These are phyloP conservation scores for Chironex yamaguchii DNA, from an alignment of 30 jellyfish, hydroid and myxozoan genomes.

Conservation along the genomic window DNA sequence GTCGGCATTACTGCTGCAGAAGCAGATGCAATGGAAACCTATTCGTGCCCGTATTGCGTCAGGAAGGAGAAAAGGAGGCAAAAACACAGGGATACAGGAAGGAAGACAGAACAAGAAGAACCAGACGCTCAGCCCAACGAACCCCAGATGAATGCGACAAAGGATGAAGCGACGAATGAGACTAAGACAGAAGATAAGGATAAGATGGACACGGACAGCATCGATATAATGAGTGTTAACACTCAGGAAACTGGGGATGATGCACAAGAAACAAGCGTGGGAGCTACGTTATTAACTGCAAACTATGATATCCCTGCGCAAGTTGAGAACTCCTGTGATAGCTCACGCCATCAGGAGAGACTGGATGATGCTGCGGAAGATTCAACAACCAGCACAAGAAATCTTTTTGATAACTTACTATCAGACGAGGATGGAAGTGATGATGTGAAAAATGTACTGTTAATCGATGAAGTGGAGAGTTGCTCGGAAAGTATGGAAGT, in stretches of 20 bases:
- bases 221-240: not conserved
- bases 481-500: not conserved
- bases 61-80: not conserved
- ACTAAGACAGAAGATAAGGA: not conserved
- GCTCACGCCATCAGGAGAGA: not conserved
- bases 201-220: not conserved
- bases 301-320: not conserved
- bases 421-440: not conserved
- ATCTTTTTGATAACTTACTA: not conserved
- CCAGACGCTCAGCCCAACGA: not conserved
- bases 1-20: slow-evolving; percentile 96
- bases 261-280: not conserved
- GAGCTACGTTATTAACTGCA: not conserved
- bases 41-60: slow-evolving; percentile 80
- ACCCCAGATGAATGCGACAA: not conserved
- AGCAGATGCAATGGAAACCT: slow-evolving; percentile 93
- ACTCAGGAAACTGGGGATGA: not conserved
- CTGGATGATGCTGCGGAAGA: not conserved
- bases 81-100: not conserved
- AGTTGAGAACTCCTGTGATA: not conserved
- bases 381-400: not conserved
- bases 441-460: not conserved
- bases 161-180: not conserved
- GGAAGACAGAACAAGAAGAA: not conserved
- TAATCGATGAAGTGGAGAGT: not conserved